Conservation (phyloP, 2,888 invertebrate species). For the Polydrusus tereticollis region DNA sequence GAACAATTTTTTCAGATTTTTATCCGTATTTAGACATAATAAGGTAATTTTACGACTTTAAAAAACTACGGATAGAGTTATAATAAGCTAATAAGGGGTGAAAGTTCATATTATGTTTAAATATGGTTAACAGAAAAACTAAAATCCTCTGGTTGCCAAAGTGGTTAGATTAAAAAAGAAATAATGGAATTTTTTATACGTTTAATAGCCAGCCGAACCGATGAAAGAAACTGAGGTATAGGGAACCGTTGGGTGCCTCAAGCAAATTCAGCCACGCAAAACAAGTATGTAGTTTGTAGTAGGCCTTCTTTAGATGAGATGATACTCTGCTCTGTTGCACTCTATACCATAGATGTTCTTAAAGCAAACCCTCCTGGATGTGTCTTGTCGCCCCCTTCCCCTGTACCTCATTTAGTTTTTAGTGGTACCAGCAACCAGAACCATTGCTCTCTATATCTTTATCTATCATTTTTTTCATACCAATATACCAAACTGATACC, state of each 20-base stretch:
- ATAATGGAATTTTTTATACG: slow-evolving; percentile 62
- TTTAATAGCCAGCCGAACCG: slow-evolving; percentile 80
- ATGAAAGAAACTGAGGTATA: slow-evolving; percentile 83
- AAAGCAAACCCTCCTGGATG: slow-evolving; percentile 63
- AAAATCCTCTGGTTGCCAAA: neutral
- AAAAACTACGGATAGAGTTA: neutral
- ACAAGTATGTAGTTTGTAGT: slow-evolving; percentile 74
- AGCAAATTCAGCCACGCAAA: slow-evolving; percentile 73
- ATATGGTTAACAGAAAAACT: slow-evolving; percentile 2
- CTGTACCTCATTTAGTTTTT: slow-evolving; percentile 59
- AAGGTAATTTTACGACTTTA: neutral
- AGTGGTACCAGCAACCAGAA: slow-evolving; percentile 41
- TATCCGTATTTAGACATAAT: slow-evolving; percentile 24
- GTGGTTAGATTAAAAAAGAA: slow-evolving; percentile 11
- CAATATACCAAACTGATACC: slow-evolving; percentile 36
- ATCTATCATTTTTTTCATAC: slow-evolving; percentile 38
- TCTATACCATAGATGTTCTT: slow-evolving; percentile 60
- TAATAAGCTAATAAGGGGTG: neutral
- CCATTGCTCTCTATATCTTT: slow-evolving; percentile 39
- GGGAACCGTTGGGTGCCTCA: slow-evolving; percentile 71
- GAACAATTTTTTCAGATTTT: neutral
- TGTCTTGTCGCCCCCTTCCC: slow-evolving; percentile 59
- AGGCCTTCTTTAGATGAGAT: slow-evolving; percentile 66
- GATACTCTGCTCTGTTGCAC: slow-evolving; percentile 61
- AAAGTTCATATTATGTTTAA: slow-evolving; percentile 7